Percentiles rank a stretch among this genome's conserved stretches.
Evolutionary conservation across 2,797 vertebrate species (phyloP).

Genomic region (Muscicapa striata): DNA sequence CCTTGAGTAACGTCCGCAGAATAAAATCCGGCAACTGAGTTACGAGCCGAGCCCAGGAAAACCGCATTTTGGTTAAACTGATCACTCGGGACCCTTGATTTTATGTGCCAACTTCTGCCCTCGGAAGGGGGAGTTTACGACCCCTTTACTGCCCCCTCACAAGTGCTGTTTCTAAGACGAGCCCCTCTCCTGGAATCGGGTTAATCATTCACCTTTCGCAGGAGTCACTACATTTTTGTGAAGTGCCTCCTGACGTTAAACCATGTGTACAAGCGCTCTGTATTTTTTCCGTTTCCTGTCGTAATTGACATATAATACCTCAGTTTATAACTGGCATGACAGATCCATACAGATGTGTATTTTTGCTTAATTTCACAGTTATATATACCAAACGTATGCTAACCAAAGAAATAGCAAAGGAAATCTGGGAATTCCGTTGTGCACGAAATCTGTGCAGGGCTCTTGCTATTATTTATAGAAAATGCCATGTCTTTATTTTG

Average conservation of each 20-base stretch:
- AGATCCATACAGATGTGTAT: conserved; percentile 24
- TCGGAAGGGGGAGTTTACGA: background rate
- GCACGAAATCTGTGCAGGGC: conserved; percentile 19
- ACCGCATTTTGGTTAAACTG: background rate
- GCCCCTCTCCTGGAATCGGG: background rate
- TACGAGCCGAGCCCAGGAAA: background rate
- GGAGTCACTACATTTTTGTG: conserved; percentile 16
- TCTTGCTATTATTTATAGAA: conserved; percentile 49
- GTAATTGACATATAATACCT: conserved; percentile 27
- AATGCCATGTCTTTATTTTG: conserved; percentile 39
- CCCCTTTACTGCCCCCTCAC: background rate
- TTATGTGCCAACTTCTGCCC: background rate
- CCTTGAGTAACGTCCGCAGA: background rate
- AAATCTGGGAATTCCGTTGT: conserved; percentile 31
- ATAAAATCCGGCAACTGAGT: background rate
- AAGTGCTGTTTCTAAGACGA: background rate
- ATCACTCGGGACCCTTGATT: background rate
- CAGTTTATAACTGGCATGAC: conserved; percentile 8
- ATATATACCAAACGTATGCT: background rate
- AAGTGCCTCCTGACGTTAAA: conserved; percentile 26
- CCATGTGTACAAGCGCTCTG: background rate
- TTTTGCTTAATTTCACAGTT: conserved; percentile 40
- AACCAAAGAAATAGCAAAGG: conserved; percentile 18
- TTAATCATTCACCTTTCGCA: conserved; percentile 34
- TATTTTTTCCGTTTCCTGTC: conserved; percentile 48